phyloP scores from a whole-genome alignment of 2,797 vertebrate genomes.

The Manis crassicaudata region DNA sequence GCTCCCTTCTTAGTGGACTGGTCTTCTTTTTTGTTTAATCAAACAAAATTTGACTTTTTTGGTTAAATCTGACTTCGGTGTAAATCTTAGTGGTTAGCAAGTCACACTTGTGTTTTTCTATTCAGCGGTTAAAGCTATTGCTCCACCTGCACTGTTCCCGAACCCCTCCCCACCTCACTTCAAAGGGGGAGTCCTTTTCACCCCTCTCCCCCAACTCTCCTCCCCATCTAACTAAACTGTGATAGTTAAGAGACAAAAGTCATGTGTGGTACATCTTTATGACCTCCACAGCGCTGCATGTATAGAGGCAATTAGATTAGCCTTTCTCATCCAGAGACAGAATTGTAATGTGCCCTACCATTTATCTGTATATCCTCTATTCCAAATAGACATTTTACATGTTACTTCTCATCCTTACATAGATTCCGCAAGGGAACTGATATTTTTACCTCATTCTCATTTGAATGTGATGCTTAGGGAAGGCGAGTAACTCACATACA shows the following conservation, averaged over 20 bases:
- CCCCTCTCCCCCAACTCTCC: neutral
- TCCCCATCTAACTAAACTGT: neutral
- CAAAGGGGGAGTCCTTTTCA: neutral
- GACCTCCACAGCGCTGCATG: neutral
- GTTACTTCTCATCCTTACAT: neutral
- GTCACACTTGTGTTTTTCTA: constrained; percentile 48
- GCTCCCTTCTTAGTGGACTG: neutral
- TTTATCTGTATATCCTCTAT: neutral
- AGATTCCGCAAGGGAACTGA: neutral
- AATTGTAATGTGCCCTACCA: neutral
- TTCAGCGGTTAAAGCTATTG: neutral
- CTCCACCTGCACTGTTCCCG: neutral
- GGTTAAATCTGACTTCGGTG: neutral
- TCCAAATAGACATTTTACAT: neutral
- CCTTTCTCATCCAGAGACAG: neutral
- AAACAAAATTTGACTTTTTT: neutral
- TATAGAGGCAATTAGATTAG: neutral
- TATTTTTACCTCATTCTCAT: neutral
- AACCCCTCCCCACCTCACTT: neutral
- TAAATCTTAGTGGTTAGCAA: neutral
- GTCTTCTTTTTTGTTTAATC: constrained; percentile 14
- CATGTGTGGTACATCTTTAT: neutral
- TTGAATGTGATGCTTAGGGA: neutral
- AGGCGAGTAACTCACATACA: neutral
- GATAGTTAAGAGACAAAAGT: constrained; percentile 6